Base-by-base conservation (phyloP, 2,888 invertebrate species). In the Xestoiulus laeticollis region DNA sequence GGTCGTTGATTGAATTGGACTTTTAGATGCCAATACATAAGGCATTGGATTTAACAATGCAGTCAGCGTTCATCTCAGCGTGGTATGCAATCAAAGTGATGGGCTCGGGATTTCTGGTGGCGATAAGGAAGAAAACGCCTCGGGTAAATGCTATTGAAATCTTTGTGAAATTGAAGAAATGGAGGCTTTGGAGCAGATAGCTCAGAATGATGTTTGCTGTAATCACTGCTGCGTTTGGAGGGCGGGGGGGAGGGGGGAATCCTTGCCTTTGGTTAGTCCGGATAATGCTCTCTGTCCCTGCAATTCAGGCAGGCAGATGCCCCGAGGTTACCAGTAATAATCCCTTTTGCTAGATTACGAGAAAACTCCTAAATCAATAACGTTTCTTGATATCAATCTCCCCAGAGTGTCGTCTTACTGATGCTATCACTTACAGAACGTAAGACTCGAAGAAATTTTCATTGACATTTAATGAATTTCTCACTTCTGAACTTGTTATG, bases 1-100 rank as follows among this genome's bases (percentile, higher is more conserved):
- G 30, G 78, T 78, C 78, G 78, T 78, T 78, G 78, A 78, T 78
- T 78, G 78, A 78, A 78, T 78, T 78, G 78, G 78, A 78, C 78
- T 78, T 78, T 78, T 78, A 78, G 78, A 78, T 78, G 78, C 30
- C 78, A 78, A 78, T 78, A 78, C 78, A 78, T 78, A 78, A 78
- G 78, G 78, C 78, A 78, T 78, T 78, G 78, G 78, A 78, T 22
- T 78, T 78, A 78, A 78, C 78, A 78, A 78, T 78, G 78, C 78
- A 78, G 78, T 22, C 78, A 26, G 78, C 78, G 78, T 78, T 78
- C 78, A 78, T 78, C 78, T 78, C 78, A 78, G 78, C 78, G 22
- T 78, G 78, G 78, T 78, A 78, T 78, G 78, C 78, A 78, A 78
- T 78, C 78, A 78, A 78, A 30, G 78, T 78, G 78, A 78, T 78